phyloP scores from a whole-genome alignment of 1,140 invertebrate species.

The Copidosoma floridanum region DNA sequence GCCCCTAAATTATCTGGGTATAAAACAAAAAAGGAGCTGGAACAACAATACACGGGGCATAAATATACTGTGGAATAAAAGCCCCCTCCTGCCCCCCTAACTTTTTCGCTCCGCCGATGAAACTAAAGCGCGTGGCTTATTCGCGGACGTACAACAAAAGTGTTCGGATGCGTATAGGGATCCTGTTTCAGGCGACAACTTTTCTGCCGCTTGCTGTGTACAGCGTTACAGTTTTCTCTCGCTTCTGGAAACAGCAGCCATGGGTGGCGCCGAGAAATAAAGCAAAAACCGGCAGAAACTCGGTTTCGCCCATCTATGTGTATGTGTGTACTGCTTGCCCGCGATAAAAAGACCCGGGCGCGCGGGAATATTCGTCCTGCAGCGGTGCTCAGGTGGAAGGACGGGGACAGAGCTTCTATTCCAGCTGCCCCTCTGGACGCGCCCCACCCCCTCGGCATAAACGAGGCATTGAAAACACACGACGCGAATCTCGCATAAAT shows the following conservation, averaged over 20 bases:
- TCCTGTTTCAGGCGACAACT: slow-evolving; percentile 1
- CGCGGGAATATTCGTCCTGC: not conserved
- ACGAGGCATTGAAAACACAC: slow-evolving; percentile 26
- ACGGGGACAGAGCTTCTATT: slow-evolving; percentile 8
- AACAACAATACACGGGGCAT: too few relatives aligned
- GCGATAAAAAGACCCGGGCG: not conserved
- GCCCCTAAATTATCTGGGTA: slow-evolving; percentile 15
- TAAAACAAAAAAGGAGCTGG: not conserved
- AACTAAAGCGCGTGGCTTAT: slow-evolving; percentile 15
- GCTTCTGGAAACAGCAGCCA: not conserved
- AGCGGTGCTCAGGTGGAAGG: not conserved
- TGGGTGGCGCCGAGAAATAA: not conserved
- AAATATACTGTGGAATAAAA: slow-evolving; percentile 18
- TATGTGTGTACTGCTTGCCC: too few relatives aligned
- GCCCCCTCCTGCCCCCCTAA: not conserved
- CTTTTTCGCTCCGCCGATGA: slow-evolving; percentile 27
- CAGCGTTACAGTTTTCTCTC: slow-evolving; percentile 3
- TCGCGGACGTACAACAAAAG: not conserved
- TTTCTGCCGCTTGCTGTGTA: not conserved
- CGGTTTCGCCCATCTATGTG: too few relatives aligned
- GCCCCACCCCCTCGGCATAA: slow-evolving; percentile 16
- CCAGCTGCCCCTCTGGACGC: not conserved
- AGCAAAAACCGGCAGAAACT: slow-evolving; percentile 1
- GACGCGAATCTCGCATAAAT: slow-evolving; percentile 25
- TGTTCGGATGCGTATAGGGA: not conserved